These are phyloP conservation scores for Microtus californicus DNA, from an alignment of 2,797 vertebrate species.

Conservation along the genomic window DNA sequence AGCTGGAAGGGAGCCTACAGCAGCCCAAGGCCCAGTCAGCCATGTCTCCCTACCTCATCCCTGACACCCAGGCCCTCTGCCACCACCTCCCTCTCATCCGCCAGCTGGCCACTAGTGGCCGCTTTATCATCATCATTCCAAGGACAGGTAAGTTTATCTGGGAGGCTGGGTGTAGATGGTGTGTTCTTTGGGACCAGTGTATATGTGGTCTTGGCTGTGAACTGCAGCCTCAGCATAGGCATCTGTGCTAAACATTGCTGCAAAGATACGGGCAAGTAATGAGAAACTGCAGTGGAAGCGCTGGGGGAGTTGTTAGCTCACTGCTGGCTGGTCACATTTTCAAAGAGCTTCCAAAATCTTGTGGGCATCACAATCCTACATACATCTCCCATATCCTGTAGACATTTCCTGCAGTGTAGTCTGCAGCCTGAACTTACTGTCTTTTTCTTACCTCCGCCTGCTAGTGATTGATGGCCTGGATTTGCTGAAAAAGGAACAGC, in stretches of 20 bases:
- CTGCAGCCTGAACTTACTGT: background rate
- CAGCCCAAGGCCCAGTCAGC: conserved; percentile 97
- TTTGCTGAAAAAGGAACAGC: conserved; percentile 96
- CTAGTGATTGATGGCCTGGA: conserved; percentile 97
- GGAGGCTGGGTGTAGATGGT: background rate
- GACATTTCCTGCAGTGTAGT: background rate
- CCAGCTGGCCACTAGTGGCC: conserved; percentile 94
- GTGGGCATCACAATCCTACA: background rate
- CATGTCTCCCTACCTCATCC: conserved; percentile 98
- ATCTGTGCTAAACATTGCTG: background rate
- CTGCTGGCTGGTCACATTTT: background rate
- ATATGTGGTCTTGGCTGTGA: background rate
- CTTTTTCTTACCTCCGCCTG: background rate
- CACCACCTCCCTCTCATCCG: conserved; percentile 94
- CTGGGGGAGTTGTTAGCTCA: background rate
- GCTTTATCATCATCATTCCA: conserved; percentile 98
- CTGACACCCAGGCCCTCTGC: conserved; percentile 96
- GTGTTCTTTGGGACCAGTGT: background rate
- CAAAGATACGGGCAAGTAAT: background rate
- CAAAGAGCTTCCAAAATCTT: background rate
- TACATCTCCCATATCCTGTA: background rate
- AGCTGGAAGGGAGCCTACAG: conserved; percentile 98
- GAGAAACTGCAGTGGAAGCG: background rate
- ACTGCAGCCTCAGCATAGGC: background rate
- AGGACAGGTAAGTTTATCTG: conserved; percentile 90